Percentiles rank a stretch among this genome's conserved stretches.
Evolutionary conservation across 1,140 invertebrate species (phyloP).

Genomic region (Berghia stephanieae): DNA sequence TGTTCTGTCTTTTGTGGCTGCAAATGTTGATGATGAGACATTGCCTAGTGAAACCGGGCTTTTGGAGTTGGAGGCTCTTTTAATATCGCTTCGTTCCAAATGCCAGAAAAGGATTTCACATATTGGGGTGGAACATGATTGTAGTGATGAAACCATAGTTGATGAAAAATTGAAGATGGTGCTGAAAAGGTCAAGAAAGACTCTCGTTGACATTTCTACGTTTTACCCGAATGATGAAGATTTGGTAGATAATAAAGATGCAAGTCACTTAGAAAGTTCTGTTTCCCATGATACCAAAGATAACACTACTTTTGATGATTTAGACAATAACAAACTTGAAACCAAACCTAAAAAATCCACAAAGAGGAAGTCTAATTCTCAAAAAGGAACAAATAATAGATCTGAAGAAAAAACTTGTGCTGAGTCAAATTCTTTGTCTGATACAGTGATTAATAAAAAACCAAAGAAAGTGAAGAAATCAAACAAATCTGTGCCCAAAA

Average conservation of each 20-base stretch:
- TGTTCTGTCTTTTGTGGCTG: conserved; percentile 19
- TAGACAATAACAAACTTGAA: no score
- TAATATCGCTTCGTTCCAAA: no score
- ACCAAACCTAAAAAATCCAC: conserved; percentile 25
- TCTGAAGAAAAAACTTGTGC: not conserved
- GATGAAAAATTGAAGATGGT: not conserved
- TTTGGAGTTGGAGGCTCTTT: not conserved
- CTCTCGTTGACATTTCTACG: conserved; percentile 21
- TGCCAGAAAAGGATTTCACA: no score
- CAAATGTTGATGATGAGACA: not conserved
- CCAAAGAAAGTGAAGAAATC: not conserved
- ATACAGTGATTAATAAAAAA: not conserved
- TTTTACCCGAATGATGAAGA: no score
- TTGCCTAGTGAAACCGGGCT: not conserved
- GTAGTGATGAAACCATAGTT: conserved; percentile 23
- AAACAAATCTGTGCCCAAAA: conserved; percentile 9
- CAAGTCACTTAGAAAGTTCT: no score
- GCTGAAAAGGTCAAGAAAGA: not conserved
- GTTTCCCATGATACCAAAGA: no score
- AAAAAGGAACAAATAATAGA: conserved; percentile 17
- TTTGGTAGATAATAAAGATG: no score
- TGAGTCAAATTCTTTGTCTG: conserved; percentile 11
- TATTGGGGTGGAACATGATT: no score
- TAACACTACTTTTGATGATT: no score
- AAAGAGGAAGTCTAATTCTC: conserved; percentile 26